phyloP scores from a whole-genome alignment of 2,888 invertebrate species.

The Dichetophora obliterata region DNA sequence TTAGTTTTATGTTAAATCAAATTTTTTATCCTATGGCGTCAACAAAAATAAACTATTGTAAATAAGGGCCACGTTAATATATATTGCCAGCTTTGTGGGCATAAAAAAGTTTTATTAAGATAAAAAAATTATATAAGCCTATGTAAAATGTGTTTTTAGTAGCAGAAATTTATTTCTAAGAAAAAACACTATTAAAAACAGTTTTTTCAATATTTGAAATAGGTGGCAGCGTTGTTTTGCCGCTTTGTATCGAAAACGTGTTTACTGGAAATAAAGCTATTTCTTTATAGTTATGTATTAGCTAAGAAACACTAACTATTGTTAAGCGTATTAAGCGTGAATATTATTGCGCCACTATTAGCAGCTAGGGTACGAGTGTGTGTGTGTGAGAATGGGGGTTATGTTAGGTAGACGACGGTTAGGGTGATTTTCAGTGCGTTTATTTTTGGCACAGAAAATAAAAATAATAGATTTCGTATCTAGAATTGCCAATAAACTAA shows the following conservation, averaged over 20 bases:
- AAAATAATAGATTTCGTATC: slow-evolving; percentile 51
- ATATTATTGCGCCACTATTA: slow-evolving; percentile 12
- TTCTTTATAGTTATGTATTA: background rate
- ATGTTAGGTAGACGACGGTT: too few relatives aligned
- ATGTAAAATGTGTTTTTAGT: too few relatives aligned
- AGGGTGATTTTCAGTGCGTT: too few relatives aligned
- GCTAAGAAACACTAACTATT: background rate
- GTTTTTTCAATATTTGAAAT: background rate
- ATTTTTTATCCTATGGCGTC: too few relatives aligned
- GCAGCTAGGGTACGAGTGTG: background rate
- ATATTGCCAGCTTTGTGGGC: too few relatives aligned
- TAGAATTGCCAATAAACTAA: slow-evolving; percentile 66
- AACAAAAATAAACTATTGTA: too few relatives aligned
- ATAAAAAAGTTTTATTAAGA: too few relatives aligned
- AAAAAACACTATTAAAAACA: too few relatives aligned
- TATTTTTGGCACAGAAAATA: background rate
- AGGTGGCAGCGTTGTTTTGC: background rate
- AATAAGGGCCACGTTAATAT: too few relatives aligned
- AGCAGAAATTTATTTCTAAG: too few relatives aligned
- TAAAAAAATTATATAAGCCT: too few relatives aligned
- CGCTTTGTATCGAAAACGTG: background rate
- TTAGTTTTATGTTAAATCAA: too few relatives aligned
- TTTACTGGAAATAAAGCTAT: background rate
- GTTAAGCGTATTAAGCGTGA: background rate
- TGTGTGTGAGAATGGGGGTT: background rate